Evolutionary conservation across 2,797 vertebrate species (phyloP).

Genomic region (Podarcis lilfordi): DNA sequence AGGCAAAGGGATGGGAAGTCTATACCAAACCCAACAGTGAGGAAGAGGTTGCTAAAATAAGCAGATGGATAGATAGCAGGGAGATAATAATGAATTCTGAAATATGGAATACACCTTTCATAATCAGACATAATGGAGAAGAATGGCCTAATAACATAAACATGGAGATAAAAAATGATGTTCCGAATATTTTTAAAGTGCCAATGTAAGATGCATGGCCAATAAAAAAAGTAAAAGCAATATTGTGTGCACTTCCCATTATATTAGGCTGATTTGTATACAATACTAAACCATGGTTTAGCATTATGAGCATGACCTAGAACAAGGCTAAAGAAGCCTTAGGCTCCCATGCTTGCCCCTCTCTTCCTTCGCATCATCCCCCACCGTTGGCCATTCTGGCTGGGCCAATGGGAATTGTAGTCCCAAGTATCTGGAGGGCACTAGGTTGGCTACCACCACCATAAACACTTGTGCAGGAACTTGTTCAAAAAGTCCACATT

Average conservation of each 20-base stretch:
- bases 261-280: background rate
- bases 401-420: no score
- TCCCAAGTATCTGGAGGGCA: no score
- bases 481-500: no score
- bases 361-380: no score
- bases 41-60: conserved; percentile 79
- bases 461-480: background rate
- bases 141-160: conserved; percentile 42
- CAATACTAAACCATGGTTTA: background rate
- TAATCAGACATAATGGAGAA: conserved; percentile 63
- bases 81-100: conserved; percentile 66
- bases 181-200: conserved; percentile 35
- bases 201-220: background rate
- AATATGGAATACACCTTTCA: conserved; percentile 68
- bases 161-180: conserved; percentile 28
- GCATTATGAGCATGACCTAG: no score
- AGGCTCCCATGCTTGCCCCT: no score
- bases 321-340: no score
- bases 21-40: conserved; percentile 77
- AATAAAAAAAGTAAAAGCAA: conserved; percentile 29
- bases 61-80: conserved; percentile 78
- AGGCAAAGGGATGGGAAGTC: conserved; percentile 78
- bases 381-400: no score
- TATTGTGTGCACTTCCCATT: background rate
- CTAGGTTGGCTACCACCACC: no score